Evolutionary conservation across 2,113 vertebrate species (phyloP).

Genomic region (Andinoacara biseriatus): DNA sequence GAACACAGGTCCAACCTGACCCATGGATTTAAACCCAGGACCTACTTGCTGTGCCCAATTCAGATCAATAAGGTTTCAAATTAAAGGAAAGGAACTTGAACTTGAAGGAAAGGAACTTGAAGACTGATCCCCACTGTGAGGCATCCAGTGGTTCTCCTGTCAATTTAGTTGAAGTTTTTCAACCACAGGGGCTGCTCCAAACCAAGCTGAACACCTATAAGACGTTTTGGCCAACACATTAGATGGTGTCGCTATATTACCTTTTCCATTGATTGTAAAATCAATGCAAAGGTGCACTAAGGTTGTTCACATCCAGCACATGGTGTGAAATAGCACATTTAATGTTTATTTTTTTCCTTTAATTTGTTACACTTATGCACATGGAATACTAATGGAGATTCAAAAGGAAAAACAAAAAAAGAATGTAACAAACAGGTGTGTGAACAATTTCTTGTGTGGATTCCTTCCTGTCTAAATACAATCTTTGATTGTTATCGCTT

Average conservation of each 20-base stretch:
- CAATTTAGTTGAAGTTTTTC: too few species aligned
- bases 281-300: too few species aligned
- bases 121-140: not conserved
- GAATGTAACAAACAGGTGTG: not conserved
- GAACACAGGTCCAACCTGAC: not conserved
- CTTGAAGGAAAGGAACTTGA: too few species aligned
- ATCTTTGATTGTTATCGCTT: not conserved
- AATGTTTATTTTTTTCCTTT: not conserved
- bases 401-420: not conserved
- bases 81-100: not conserved
- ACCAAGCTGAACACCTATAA: too few species aligned
- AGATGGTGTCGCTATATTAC: too few species aligned
- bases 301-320: too few species aligned
- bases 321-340: too few species aligned
- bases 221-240: too few species aligned
- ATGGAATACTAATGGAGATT: not conserved
- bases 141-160: too few species aligned
- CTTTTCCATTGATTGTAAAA: too few species aligned
- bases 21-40: not conserved
- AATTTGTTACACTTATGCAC: not conserved
- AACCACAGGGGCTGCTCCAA: too few species aligned
- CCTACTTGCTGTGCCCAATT: not conserved
- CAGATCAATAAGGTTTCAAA: constrained; percentile 2
- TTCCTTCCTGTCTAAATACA: not conserved
- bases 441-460: not conserved